These are phyloP conservation scores for Drosophila erecta DNA, from an alignment of 1,140 invertebrate species.

Conservation along the genomic window DNA sequence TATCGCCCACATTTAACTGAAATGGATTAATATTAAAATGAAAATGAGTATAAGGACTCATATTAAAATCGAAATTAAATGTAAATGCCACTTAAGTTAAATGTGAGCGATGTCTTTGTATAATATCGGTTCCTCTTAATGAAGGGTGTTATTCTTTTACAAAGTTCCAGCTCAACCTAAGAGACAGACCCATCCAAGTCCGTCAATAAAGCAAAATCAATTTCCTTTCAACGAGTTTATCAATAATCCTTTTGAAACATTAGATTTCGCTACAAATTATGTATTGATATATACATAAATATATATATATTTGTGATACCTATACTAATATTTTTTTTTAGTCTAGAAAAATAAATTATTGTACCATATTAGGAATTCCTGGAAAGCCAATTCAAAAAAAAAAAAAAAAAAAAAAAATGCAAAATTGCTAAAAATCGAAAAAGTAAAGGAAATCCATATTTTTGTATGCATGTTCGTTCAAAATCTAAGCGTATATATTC, in stretches of 20 bases:
- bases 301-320: slow-evolving; percentile 72
- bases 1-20: slow-evolving; percentile 26
- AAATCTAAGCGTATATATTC: slow-evolving; percentile 35
- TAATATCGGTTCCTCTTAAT: slow-evolving; percentile 34
- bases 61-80: background rate
- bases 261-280: slow-evolving; percentile 50
- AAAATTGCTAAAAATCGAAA: background rate
- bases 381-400: slow-evolving; percentile 55
- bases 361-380: slow-evolving; percentile 69
- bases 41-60: too few relatives aligned
- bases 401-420: background rate
- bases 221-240: slow-evolving; percentile 39
- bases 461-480: slow-evolving; percentile 58
- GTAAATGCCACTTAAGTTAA: slow-evolving; percentile 5
- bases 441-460: slow-evolving; percentile 47
- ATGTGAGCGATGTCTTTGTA: slow-evolving; percentile 28
- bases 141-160: slow-evolving; percentile 20
- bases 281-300: slow-evolving; percentile 37
- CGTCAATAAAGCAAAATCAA: slow-evolving; percentile 31
- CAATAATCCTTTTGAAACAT: slow-evolving; percentile 25
- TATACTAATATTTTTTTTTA: slow-evolving; percentile 60
- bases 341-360: slow-evolving; percentile 65
- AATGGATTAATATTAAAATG: background rate
- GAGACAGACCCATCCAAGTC: slow-evolving; percentile 29
- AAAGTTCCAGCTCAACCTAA: slow-evolving; percentile 62